A percentile compares a stretch with the other conserved stretches of the same genome.
Conservation (phyloP, 1,140 invertebrate species). For the Limonius californicus region DNA sequence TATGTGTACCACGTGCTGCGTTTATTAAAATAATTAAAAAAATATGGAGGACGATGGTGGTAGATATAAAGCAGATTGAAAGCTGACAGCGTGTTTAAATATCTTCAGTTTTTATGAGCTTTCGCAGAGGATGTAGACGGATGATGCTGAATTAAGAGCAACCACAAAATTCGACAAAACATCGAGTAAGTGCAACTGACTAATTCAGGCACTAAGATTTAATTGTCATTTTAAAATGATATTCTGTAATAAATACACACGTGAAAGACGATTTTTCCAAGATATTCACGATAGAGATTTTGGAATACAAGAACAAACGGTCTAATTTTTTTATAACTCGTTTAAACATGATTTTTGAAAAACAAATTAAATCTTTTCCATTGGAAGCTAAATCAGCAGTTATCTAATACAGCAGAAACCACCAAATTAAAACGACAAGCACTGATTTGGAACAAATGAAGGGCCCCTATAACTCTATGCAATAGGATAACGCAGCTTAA, state of each 20-base stretch:
- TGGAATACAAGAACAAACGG: too few relatives aligned
- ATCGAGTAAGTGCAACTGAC: background rate
- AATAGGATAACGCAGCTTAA: constrained; percentile 1
- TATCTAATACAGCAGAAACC: too few relatives aligned
- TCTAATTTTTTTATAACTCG: background rate
- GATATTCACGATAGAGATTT: too few relatives aligned
- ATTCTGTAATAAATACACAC: background rate
- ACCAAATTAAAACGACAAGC: too few relatives aligned
- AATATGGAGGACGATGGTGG: background rate
- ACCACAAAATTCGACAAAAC: background rate
- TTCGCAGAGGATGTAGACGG: background rate
- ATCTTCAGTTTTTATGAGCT: constrained; percentile 2
- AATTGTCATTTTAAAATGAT: background rate
- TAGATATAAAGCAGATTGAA: constrained; percentile 6
- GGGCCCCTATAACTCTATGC: constrained; percentile 7
- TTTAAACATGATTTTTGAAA: background rate
- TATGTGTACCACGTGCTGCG: background rate
- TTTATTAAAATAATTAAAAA: constrained; percentile 7
- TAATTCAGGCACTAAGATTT: background rate
- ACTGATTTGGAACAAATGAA: constrained; percentile 3
- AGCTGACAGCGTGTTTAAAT: constrained; percentile 6
- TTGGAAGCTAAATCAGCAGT: too few relatives aligned
- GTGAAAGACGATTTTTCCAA: background rate
- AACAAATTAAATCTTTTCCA: too few relatives aligned
- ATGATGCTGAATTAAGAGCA: background rate